Evolutionary conservation across 2,888 invertebrate species (phyloP), one percentile per base, ranked within the genome.

Genomic region (Molorchus minor): DNA sequence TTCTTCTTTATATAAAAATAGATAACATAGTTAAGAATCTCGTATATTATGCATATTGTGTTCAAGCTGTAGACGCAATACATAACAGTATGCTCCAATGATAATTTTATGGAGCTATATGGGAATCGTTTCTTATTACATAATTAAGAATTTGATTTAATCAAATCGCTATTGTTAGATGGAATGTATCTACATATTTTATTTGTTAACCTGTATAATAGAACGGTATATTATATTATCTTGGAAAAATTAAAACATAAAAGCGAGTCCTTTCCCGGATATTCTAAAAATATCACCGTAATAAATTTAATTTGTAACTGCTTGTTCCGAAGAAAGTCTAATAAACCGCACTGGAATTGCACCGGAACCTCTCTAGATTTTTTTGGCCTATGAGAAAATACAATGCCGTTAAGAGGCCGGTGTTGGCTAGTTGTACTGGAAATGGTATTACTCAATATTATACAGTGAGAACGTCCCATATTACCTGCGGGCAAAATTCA

Each of bases 231-330:
- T 5, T 25, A 3, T 8, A 25, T 25, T 25, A 25, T 25, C 8
- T n/a, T 25, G 25, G 25, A 25, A 5, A 25, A 25, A 25, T 25
- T 8, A 25, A 25, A 25, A 8, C 25, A 5, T n/a, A n/a, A n/a
- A n/a, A n/a, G n/a, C n/a, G n/a, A n/a, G 12, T 43, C 30, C 30
- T 30, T 45, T 45, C 45, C 29, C 29, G 45, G 45, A 45, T 45
- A 45, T 45, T 45, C n/a, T 25, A 29, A 45, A 44, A 45, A 45
- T n/a, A 30, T 5, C 4, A 25, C 3, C 10, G 25, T 21, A 7
- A 8, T 8, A 25, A n/a, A 43, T 43, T 43, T 15, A 43, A 25
- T 43, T 19, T 41, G 12, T 43, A 21, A 20, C 41, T 15, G 13
- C n/a, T n/a, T 33, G 2, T 33, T 43, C 25, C 10, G n/a, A 25